Percentiles rank a stretch among this genome's conserved stretches.
Conservation (phyloP, 2,113 vertebrate genomes). For the Setophaga petechia region DNA sequence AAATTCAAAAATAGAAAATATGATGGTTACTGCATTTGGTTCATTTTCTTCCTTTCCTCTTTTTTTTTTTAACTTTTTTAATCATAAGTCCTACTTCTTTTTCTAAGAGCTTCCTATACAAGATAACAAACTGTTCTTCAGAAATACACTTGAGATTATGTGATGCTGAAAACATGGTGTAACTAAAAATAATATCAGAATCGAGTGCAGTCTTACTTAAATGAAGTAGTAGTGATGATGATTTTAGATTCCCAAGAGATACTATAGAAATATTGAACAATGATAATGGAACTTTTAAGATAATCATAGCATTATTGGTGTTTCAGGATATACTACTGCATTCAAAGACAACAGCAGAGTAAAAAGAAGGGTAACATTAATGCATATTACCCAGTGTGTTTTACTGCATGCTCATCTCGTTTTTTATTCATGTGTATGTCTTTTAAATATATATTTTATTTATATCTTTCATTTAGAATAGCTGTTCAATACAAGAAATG, state of each 20-base stretch:
- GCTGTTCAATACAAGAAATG: background rate
- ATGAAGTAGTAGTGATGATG: background rate
- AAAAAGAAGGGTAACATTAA: background rate
- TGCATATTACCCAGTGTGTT: background rate
- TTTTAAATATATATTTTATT: background rate
- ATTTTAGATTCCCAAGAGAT: background rate
- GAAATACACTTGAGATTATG: background rate
- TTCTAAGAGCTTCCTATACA: background rate
- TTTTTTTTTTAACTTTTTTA: background rate
- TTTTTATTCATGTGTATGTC: background rate
- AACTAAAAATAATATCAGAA: background rate
- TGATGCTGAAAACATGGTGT: background rate
- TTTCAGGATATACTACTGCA: background rate
- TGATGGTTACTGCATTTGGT: background rate
- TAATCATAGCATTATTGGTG: background rate
- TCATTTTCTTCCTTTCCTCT: rapidly evolving
- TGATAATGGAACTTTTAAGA: background rate
- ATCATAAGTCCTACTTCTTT: background rate
- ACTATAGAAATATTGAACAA: background rate
- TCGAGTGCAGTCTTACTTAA: background rate
- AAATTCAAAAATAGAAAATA: conserved; percentile 10
- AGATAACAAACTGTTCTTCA: background rate
- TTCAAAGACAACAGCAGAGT: rapidly evolving
- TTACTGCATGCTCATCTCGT: background rate
- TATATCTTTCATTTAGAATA: background rate